A percentile compares a stretch with the other conserved stretches of the same genome.
Evolutionary conservation across 1,140 invertebrate species (phyloP).

Genomic region (roundworm (Caenorhabditis elegans)): DNA sequence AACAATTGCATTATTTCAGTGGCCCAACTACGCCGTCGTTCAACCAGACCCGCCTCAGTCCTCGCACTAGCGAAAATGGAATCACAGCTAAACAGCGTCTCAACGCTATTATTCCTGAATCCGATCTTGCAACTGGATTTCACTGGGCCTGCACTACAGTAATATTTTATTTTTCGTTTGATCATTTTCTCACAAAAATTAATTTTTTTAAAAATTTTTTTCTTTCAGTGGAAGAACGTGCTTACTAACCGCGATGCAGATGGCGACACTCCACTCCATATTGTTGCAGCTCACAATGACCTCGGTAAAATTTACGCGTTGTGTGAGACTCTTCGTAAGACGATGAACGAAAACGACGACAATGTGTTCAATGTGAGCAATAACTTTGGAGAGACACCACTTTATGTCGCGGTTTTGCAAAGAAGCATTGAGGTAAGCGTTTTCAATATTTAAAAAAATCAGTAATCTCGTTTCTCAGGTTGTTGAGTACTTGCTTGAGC

Average conservation of each 20-base stretch:
- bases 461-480: constrained; percentile 29
- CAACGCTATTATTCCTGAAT: constrained; percentile 54
- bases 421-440: constrained; percentile 49
- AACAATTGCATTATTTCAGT: background rate
- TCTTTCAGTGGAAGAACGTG: constrained; percentile 51
- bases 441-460: no score
- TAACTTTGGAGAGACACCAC: constrained; percentile 58
- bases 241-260: constrained; percentile 60
- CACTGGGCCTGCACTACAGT: constrained; percentile 61
- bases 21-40: constrained; percentile 40
- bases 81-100: constrained; percentile 57
- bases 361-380: constrained; percentile 61
- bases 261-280: constrained; percentile 63
- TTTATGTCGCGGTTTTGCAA: constrained; percentile 63
- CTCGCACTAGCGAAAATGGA: constrained; percentile 29
- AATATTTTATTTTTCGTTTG: background rate
- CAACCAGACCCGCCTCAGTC: constrained; percentile 28
- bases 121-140: constrained; percentile 65
- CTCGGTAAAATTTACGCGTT: constrained; percentile 60
- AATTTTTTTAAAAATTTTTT: background rate
- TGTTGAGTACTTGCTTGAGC: constrained; percentile 62
- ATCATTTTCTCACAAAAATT: background rate
- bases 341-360: constrained; percentile 30
- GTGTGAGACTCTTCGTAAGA: constrained; percentile 65
- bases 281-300: constrained; percentile 57